Evolutionary conservation across 2,113 vertebrate genomes (phyloP).

Genomic region (Clarias gariepinus): DNA sequence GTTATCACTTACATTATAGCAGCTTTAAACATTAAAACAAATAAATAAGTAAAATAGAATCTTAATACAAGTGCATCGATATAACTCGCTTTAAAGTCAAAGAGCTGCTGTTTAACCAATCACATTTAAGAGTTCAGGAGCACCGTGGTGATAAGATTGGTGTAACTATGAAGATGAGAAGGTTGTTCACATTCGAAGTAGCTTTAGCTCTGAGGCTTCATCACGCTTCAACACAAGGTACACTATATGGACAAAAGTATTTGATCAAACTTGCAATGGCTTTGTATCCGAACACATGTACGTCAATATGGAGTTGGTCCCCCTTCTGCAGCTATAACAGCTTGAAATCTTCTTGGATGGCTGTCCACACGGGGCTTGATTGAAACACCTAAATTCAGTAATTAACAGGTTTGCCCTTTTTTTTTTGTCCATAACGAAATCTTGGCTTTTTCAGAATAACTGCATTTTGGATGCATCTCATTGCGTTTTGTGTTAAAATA

Average conservation of each 20-base stretch:
- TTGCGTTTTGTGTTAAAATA: background rate
- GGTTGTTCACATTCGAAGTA: background rate
- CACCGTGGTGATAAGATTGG: background rate
- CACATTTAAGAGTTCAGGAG: background rate
- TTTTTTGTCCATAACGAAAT: no score
- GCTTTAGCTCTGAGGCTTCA: background rate
- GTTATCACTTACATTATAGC: background rate
- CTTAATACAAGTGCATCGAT: background rate
- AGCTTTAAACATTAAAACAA: background rate
- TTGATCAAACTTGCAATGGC: no score
- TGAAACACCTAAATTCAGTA: no score
- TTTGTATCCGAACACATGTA: no score
- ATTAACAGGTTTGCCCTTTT: no score
- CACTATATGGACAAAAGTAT: no score
- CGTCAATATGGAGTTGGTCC: no score
- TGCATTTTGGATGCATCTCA: background rate
- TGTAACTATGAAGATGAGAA: background rate
- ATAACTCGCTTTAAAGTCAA: background rate
- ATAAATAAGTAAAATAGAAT: background rate
- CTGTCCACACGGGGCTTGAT: no score
- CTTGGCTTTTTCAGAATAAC: background rate
- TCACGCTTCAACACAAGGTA: no score
- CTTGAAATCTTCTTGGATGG: no score
- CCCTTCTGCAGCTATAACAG: no score
- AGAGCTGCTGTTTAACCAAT: background rate